Base-by-base conservation (phyloP, 2,797 vertebrate species). In the Aldrovandia affinis region DNA sequence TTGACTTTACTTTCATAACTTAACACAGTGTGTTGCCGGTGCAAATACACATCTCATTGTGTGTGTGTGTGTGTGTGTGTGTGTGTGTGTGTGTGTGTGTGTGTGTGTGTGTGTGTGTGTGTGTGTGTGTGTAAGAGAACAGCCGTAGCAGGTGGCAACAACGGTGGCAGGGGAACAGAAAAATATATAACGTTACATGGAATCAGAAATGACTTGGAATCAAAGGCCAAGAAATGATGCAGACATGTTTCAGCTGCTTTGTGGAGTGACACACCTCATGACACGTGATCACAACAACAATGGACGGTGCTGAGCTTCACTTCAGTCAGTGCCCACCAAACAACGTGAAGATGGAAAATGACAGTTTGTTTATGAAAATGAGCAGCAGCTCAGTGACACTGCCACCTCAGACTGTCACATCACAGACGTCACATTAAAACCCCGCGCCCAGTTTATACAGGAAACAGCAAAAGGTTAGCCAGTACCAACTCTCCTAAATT, bases 311-410 rank as follows among this genome's bases (percentile, higher is more conserved):
- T 33, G 6, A 36, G 68, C 33, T 39, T 22, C 36, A 1, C 9
- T 44, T 39, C 18, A 4, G 36, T 39, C n/a, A 75, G 18, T 75
- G 70, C n/a, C 70, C 39, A 36, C 70, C 39, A 5, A 47, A 36
- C 33, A 18, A 44, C 36, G 30, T 2, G 9, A 12, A 82, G 81
- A 94, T 90, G 70, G 85, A 82, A 79, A 54, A 89, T 92, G 93
- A 93, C 93, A 95, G 89, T 89, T 91, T 91, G 92, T 88, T 93
- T 90, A 92, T 88, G 88, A 89, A 92, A 89, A 93, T 92, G 91
- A 93, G 93, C 88, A 83, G 87, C 90, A 92, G 92, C 91, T 93
- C 18, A 20, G 54, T 57, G 54, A 12, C 54, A 39, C 70, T 6
- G 36, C 68, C 33, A 33, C 33, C 68, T 39, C 68, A 0, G 33